Conservation (phyloP, 2,113 vertebrate species). For the Ranitomeya variabilis region DNA sequence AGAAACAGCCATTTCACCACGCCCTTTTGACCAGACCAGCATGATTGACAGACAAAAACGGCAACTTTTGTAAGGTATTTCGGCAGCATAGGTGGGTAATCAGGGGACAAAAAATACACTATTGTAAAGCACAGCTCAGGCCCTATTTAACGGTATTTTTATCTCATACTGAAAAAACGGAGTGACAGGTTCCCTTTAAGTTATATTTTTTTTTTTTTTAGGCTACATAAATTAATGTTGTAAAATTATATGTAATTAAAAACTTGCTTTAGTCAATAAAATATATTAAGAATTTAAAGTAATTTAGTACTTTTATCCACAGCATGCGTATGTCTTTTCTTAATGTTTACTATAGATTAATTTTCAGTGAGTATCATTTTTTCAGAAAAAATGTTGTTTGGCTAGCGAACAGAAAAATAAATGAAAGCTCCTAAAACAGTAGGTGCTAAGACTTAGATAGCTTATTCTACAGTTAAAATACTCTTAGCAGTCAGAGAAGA, state of each 20-base stretch:
- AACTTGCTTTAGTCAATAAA: not conserved
- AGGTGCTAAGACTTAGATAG: constrained; percentile 52
- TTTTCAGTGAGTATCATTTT: not conserved
- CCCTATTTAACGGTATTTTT: too few species aligned
- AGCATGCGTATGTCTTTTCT: not conserved
- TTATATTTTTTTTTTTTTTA: not conserved
- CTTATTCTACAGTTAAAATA: constrained; percentile 47
- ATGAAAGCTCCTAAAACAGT: constrained; percentile 49
- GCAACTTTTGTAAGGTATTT: too few species aligned
- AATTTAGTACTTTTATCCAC: not conserved
- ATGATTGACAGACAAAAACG: too few species aligned
- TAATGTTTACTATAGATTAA: not conserved
- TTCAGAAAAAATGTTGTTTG: not conserved
- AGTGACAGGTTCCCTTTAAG: too few species aligned
- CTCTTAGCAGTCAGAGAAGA: constrained; percentile 46
- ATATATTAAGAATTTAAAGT: not conserved
- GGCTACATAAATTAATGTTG: not conserved
- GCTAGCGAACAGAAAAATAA: constrained; percentile 24
- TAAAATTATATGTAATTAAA: not conserved
- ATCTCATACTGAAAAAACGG: too few species aligned
- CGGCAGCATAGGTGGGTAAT: too few species aligned
- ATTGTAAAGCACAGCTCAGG: too few species aligned
- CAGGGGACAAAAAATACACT: too few species aligned
- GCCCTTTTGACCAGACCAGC: too few species aligned
- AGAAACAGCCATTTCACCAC: too few species aligned